Evolutionary conservation across 2,888 invertebrate species (phyloP).

Genomic region (Aphelenchoides bicaudatus): DNA sequence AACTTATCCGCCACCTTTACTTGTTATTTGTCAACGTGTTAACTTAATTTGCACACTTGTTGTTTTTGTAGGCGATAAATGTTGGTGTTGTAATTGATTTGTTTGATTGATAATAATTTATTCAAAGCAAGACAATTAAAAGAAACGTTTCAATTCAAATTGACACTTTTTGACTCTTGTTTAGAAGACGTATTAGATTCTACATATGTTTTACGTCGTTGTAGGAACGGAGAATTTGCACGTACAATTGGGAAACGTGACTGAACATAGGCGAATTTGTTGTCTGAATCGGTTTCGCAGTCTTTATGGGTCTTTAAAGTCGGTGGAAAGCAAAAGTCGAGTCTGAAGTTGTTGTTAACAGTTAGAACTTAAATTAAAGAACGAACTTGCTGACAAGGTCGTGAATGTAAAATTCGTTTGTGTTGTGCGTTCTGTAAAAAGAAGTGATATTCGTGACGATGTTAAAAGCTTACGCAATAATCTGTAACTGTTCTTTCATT

Average conservation of each 20-base stretch:
- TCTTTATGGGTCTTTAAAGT: constrained; percentile 15
- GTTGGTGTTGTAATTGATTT: no score
- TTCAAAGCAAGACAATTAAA: no score
- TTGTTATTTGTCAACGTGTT: background rate
- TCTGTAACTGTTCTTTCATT: background rate
- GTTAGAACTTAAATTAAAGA: background rate
- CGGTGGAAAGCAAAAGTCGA: constrained; percentile 19
- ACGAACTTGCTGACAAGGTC: constrained; percentile 6
- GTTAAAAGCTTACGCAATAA: background rate
- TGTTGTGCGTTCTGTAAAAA: background rate
- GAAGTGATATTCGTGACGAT: background rate
- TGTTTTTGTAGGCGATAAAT: no score
- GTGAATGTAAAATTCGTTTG: constrained; percentile 16
- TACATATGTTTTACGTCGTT: constrained; percentile 1
- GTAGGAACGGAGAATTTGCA: constrained; percentile 4
- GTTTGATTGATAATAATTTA: no score
- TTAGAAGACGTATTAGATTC: background rate
- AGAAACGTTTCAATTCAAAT: no score
- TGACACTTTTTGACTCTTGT: no score
- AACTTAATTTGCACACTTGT: background rate
- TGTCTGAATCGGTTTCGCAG: constrained; percentile 17
- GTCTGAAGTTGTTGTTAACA: no score
- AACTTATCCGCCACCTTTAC: background rate
- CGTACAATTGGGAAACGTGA: constrained; percentile 15
- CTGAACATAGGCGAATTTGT: constrained; percentile 14